phyloP scores from a whole-genome alignment of 2,113 vertebrate species.

The Machaerirhynchus nigripectus region DNA sequence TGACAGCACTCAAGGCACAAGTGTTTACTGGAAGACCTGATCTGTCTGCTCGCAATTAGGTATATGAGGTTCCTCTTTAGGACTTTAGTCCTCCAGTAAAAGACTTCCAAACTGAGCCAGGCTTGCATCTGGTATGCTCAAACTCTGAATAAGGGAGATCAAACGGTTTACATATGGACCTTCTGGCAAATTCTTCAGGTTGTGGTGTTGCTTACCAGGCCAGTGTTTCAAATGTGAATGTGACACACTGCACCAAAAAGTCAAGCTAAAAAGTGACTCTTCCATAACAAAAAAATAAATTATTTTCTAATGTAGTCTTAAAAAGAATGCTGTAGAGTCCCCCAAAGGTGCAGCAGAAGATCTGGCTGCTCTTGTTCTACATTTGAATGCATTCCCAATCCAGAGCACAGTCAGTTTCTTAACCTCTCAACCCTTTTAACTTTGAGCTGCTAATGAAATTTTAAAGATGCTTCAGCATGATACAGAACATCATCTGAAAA shows the following conservation, averaged over 20 bases:
- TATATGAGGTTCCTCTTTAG: background rate
- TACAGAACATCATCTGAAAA: background rate
- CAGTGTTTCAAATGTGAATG: background rate
- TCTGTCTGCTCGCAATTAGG: accelerated
- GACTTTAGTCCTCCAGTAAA: background rate
- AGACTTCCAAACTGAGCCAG: background rate
- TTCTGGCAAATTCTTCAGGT: background rate
- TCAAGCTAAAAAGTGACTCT: background rate
- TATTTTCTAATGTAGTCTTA: background rate
- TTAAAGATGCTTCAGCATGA: background rate
- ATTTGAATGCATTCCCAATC: background rate
- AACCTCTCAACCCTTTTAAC: background rate
- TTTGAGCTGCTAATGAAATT: conserved; percentile 3
- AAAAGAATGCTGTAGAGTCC: background rate
- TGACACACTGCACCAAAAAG: background rate
- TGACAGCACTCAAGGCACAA: background rate
- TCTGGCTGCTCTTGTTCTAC: background rate
- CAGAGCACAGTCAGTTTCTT: background rate
- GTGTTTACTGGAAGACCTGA: background rate
- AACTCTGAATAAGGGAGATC: background rate
- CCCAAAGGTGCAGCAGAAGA: background rate
- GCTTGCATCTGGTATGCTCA: background rate
- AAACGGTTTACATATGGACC: background rate
- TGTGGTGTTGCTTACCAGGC: background rate
- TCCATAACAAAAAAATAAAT: background rate